These are phyloP conservation scores for Tinamus guttatus DNA, from an alignment of 2,113 vertebrate genomes.

Conservation along the genomic window DNA sequence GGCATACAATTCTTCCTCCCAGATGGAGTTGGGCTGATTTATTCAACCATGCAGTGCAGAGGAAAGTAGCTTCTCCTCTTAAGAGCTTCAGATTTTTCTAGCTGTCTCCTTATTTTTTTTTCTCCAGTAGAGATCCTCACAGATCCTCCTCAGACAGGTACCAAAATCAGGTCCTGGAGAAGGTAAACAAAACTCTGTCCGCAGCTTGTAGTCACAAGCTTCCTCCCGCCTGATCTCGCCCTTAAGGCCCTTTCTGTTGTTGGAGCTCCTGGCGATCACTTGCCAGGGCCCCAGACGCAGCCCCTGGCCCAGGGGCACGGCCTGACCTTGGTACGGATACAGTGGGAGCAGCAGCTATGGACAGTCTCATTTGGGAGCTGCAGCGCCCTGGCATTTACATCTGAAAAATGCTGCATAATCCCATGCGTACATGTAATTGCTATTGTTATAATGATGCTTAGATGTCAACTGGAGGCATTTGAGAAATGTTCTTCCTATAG, in stretches of 20 bases:
- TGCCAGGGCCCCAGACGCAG: rapidly evolving
- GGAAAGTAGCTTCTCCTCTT: neutral
- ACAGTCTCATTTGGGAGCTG: neutral
- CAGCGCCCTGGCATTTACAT: neutral
- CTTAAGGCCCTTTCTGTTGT: neutral
- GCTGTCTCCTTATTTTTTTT: neutral
- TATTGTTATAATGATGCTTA: neutral
- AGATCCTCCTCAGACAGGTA: neutral
- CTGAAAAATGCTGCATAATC: neutral
- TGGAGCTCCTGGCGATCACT: neutral
- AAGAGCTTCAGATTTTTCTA: neutral
- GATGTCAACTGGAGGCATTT: neutral
- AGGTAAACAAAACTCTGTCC: neutral
- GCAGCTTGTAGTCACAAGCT: neutral
- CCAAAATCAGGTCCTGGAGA: neutral
- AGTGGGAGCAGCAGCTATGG: neutral
- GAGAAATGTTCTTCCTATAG: neutral
- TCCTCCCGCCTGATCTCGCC: neutral
- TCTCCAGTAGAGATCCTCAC: neutral
- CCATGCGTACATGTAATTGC: neutral
- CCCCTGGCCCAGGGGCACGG: neutral
- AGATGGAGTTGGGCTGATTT: neutral
- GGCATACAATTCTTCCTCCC: neutral
- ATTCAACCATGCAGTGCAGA: neutral
- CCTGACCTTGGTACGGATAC: too few species aligned